Evolutionary conservation across 1,140 invertebrate species (phyloP), one percentile per base, ranked within the genome.

Genomic region (Penaeus chinensis): DNA sequence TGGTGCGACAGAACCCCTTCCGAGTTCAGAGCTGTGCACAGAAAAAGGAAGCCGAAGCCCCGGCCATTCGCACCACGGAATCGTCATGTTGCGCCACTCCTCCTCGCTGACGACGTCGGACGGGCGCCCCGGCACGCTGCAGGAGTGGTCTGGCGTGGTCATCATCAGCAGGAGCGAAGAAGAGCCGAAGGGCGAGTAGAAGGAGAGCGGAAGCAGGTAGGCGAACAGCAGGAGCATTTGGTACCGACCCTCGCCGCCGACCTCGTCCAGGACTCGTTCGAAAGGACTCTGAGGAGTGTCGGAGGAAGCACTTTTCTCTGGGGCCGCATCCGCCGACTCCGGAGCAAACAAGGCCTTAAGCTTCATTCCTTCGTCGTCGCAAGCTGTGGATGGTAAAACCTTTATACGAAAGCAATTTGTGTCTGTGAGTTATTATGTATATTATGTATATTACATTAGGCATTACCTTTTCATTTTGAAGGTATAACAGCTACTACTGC

Each of bases 101-200:
- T 92, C 91, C 19, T 92, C 42, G 0, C 92, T 92, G 24, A 92
- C 92, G 90, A 94, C 93, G 3, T 92, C 91, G 2, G 89, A 80
- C 5, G 62, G 13, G 54, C 92, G 91, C 27, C 93, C 93, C 0
- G 93, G 92, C n/a, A 94, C 93, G 60, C 92, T 91, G 88, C 94
- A 94, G 93, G 93, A 94, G 85, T 94, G 94, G 74, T 93, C 92
- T 1, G 94, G 94, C 83, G 93, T 92, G n/a, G 93, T 92, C 37
- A 94, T 90, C 3, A 93, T 93, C 87, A 94, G 91, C 27, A 94
- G 92, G 13, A 93, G 86, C 18, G 86, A 74, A 10, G 74, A 77
- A 22, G 80, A 76, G 16, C 86, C 86, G 69, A 88, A 88, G 3
- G 86, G 86, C n/a, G 82, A 76, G 81, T 88, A 88, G 69, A 88